Percentiles rank a stretch among this genome's conserved stretches.
phyloP scores from a whole-genome alignment of 2,797 vertebrate species.

The Aplochiton taeniatus region DNA sequence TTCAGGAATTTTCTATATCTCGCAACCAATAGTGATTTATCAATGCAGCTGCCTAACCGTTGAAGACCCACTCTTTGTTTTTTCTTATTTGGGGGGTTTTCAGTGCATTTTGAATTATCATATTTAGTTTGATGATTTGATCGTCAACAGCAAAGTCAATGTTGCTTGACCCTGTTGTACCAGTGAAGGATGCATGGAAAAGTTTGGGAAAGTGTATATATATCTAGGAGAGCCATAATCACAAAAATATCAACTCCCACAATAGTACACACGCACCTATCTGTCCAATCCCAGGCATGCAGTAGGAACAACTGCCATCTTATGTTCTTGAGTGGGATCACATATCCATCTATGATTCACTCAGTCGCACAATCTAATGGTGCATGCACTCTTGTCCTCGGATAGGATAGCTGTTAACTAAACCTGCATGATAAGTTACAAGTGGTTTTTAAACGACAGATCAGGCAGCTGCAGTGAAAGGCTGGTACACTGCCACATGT shows the following conservation, averaged over 20 bases:
- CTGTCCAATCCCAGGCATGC: constrained; percentile 3
- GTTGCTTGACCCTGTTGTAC: constrained; percentile 65
- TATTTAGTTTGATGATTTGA: constrained; percentile 30
- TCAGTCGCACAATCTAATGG: background rate
- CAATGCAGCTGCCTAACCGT: constrained; percentile 78
- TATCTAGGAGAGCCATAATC: background rate
- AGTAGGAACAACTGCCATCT: background rate
- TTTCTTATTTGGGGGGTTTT: constrained; percentile 4
- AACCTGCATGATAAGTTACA: no score
- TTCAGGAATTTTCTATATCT: constrained; percentile 58
- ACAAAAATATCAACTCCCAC: constrained; percentile 3
- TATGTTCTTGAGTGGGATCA: no score
- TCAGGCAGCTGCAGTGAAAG: constrained; percentile 77
- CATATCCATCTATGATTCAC: background rate
- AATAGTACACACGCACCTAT: background rate
- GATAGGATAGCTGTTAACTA: background rate
- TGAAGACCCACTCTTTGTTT: constrained; percentile 36
- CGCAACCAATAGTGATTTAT: constrained; percentile 67
- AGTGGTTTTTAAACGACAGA: background rate
- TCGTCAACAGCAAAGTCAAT: constrained; percentile 24
- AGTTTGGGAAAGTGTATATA: background rate
- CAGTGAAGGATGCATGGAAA: constrained; percentile 39
- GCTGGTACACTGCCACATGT: constrained; percentile 53
- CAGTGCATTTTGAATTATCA: constrained; percentile 32
- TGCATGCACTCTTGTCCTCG: background rate